These are phyloP conservation scores for Tokudaia muenninki DNA, from an alignment of 2,797 vertebrate species.

Conservation along the genomic window DNA sequence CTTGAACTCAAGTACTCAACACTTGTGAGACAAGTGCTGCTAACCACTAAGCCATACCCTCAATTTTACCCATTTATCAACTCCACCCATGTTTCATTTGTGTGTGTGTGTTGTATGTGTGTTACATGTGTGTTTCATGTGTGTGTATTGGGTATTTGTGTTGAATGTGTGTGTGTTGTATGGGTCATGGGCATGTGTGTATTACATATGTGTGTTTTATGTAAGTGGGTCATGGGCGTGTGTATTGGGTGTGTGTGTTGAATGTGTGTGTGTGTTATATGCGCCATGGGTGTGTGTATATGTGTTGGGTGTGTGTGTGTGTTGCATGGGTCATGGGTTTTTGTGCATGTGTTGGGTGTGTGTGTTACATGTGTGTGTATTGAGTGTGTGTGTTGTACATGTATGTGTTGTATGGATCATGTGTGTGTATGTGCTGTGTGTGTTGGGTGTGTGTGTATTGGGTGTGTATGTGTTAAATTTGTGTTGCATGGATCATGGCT, in stretches of 20 bases:
- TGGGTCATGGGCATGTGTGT: too few relatives aligned
- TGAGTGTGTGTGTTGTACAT: neutral
- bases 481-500: neutral
- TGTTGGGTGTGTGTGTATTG: too few relatives aligned
- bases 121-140: neutral
- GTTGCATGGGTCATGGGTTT: too few relatives aligned
- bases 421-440: neutral
- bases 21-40: neutral
- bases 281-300: neutral
- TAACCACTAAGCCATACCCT: neutral
- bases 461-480: neutral
- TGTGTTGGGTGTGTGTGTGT: neutral
- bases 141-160: neutral
- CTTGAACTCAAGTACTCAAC: neutral
- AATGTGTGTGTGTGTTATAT: neutral
- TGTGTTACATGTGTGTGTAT: neutral
- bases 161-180: neutral
- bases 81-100: neutral
- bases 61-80: neutral
- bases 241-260: neutral
- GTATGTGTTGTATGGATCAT: neutral
- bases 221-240: neutral
- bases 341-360: neutral
- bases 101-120: neutral
- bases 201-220: neutral